Evolutionary conservation across 2,888 invertebrate species (phyloP).

Genomic region (Latheticus oryzae): DNA sequence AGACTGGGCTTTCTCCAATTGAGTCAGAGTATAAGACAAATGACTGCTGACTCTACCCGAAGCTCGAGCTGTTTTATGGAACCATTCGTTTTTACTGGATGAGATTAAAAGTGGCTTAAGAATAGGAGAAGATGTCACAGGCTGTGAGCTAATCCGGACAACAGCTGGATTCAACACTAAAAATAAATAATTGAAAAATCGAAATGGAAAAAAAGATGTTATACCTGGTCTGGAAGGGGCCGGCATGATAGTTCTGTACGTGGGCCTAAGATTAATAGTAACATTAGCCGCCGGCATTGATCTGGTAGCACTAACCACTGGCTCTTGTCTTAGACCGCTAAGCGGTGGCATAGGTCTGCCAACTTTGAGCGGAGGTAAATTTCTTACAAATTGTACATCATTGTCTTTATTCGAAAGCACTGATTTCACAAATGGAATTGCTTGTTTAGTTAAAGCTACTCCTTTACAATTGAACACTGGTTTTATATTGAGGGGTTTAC

Average conservation of each 20-base stretch:
- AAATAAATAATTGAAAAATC: constrained; percentile 7
- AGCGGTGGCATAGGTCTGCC: no score
- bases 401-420: constrained; percentile 10
- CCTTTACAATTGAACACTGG: neutral
- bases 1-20: constrained; percentile 68
- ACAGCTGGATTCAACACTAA: constrained; percentile 10
- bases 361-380: no score
- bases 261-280: constrained; percentile 1
- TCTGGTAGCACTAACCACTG: no score
- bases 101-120: no score
- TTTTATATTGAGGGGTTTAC: neutral
- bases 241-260: neutral
- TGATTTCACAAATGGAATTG: constrained; percentile 31
- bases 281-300: constrained; percentile 21
- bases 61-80: constrained; percentile 70
- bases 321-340: no score
- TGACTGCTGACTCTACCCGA: constrained; percentile 71
- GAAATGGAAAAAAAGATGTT: neutral
- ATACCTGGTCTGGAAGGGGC: constrained; percentile 9
- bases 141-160: constrained; percentile 5
- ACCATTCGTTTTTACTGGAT: constrained; percentile 71
- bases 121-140: no score
- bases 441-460: constrained; percentile 12
- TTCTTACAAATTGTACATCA: constrained; percentile 29
- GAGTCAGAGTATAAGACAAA: constrained; percentile 68